Percentiles rank a stretch among this genome's conserved stretches.
These are phyloP conservation scores for Xylocopa sonorina DNA, from an alignment of 1,140 invertebrate genomes.

Conservation along the genomic window DNA sequence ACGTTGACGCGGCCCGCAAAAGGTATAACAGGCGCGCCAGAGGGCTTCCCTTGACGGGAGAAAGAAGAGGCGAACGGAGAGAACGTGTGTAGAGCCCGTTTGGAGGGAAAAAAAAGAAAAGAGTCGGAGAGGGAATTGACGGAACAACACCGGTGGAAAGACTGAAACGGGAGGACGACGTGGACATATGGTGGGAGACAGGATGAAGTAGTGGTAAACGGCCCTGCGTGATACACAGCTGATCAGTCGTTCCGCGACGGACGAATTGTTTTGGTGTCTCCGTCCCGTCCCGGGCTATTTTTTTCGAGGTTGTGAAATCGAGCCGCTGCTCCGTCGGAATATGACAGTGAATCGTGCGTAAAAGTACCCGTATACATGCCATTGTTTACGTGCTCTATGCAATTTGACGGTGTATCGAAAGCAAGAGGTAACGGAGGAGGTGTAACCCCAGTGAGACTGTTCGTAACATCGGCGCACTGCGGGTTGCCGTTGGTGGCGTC, in stretches of 20 bases:
- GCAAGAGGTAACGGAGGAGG: constrained; percentile 15
- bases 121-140: constrained; percentile 8
- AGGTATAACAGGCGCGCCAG: constrained; percentile 6
- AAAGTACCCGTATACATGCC: constrained; percentile 28
- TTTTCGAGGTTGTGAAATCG: too few relatives aligned
- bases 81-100: not conserved
- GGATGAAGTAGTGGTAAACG: constrained; percentile 45
- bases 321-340: not conserved
- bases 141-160: not conserved
- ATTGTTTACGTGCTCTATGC: constrained; percentile 59
- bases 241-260: constrained; percentile 64
- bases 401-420: constrained; percentile 38
- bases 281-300: too few relatives aligned
- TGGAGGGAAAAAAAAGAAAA: not conserved
- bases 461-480: constrained; percentile 34
- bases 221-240: constrained; percentile 66
- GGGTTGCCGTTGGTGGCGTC: constrained; percentile 31
- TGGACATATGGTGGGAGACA: constrained; percentile 13
- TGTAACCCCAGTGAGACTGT: not conserved
- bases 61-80: not conserved
- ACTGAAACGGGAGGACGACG: constrained; percentile 10
- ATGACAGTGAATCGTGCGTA: constrained; percentile 25
- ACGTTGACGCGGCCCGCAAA: not conserved
- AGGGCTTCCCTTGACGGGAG: not conserved
- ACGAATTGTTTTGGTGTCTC: constrained; percentile 25